Percentiles rank a stretch among this genome's conserved stretches.
These are phyloP conservation scores for Laupala kohalensis DNA, from an alignment of 1,140 invertebrate genomes.

Conservation along the genomic window DNA sequence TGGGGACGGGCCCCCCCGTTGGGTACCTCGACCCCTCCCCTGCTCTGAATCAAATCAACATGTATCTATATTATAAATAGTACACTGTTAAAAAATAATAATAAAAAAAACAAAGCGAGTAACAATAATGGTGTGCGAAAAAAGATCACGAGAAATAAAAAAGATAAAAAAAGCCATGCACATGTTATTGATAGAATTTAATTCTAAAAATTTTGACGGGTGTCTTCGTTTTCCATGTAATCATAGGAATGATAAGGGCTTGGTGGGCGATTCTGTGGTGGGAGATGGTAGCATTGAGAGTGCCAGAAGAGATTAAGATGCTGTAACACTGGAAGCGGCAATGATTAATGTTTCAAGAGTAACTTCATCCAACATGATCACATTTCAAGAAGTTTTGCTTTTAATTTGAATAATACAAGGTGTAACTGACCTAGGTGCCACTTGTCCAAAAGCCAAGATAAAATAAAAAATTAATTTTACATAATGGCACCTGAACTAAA, in stretches of 20 bases:
- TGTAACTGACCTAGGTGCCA: no score
- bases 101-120: conserved; percentile 2
- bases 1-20: conserved; percentile 11
- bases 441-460: no score
- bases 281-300: not conserved
- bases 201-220: not conserved
- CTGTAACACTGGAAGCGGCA: not conserved
- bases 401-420: no score
- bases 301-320: conserved; percentile 1
- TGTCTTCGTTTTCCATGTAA: not conserved
- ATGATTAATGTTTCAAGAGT: not conserved
- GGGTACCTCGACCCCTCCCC: conserved; percentile 12
- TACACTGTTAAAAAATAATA: not conserved
- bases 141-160: conserved; percentile 8
- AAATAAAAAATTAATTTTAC: not conserved
- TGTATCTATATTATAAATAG: not conserved
- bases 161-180: conserved; percentile 14
- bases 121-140: conserved; percentile 4
- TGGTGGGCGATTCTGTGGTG: not conserved
- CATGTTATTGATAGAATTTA: not conserved
- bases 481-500: not conserved
- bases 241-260: not conserved
- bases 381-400: not conserved
- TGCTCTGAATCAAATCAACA: not conserved
- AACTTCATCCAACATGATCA: not conserved